Conservation (phyloP, 1,140 invertebrate species). For the Leptoteleia sp. region DNA sequence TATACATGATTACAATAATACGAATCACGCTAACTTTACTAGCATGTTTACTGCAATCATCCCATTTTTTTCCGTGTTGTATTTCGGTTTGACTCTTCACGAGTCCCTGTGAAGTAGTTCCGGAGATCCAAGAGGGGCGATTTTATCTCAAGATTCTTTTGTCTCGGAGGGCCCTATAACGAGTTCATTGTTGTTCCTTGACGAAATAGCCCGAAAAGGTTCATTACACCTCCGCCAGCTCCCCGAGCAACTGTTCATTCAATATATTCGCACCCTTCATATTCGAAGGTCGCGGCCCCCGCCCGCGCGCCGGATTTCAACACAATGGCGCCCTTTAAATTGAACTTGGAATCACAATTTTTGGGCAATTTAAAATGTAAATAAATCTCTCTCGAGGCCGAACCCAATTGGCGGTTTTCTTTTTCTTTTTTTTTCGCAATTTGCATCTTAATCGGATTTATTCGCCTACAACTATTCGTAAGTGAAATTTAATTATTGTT, state of each 20-base stretch:
- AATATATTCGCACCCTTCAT: constrained; percentile 46
- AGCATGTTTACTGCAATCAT: no score
- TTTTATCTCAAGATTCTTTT: constrained; percentile 40
- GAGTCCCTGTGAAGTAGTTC: constrained; percentile 36
- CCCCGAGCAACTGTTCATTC: constrained; percentile 44
- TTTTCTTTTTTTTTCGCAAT: constrained; percentile 29
- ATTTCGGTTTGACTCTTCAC: constrained; percentile 30
- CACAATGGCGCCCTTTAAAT: constrained; percentile 29
- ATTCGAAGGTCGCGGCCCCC: constrained; percentile 31
- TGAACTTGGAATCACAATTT: constrained; percentile 39
- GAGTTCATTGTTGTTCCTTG: constrained; percentile 44
- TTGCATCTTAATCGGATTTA: constrained; percentile 26
- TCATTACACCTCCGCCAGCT: constrained; percentile 47
- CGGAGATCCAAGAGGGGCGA: constrained; percentile 6
- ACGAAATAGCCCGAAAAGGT: constrained; percentile 44
- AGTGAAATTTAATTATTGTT: constrained; percentile 15
- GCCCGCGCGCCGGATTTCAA: constrained; percentile 5
- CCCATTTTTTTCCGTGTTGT: no score
- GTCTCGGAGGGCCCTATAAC: constrained; percentile 42
- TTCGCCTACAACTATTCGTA: constrained; percentile 8
- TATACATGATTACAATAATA: no score
- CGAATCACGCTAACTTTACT: no score
- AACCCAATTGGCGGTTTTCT: background rate
- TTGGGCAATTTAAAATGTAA: constrained; percentile 44
- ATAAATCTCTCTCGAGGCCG: constrained; percentile 19